These are phyloP conservation scores for Chaenocephalus aceratus DNA, from an alignment of 2,113 vertebrate species.

Conservation along the genomic window DNA sequence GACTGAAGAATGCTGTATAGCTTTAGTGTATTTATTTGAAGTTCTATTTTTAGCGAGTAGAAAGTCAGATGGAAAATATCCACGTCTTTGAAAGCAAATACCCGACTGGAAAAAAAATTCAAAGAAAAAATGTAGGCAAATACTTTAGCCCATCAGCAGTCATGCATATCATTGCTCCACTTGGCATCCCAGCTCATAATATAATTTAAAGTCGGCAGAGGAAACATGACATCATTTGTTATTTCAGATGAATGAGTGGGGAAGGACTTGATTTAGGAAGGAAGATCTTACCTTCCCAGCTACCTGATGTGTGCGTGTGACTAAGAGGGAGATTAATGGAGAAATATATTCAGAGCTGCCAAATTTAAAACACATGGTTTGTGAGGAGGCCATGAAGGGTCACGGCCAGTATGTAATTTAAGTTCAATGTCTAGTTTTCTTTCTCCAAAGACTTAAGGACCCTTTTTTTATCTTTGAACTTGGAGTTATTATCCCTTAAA, in stretches of 20 bases:
- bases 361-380: constrained; percentile 68
- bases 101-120: constrained; percentile 50
- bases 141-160: constrained; percentile 59
- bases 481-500: background rate
- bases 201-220: constrained; percentile 45
- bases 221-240: constrained; percentile 74
- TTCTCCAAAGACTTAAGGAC: background rate
- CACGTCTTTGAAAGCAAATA: constrained; percentile 65
- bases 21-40: constrained; percentile 57
- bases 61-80: constrained; percentile 69
- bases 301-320: constrained; percentile 63
- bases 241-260: constrained; percentile 60
- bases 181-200: constrained; percentile 61
- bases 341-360: constrained; percentile 28
- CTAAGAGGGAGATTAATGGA: constrained; percentile 38
- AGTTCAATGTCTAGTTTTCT: constrained; percentile 10
- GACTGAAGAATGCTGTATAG: constrained; percentile 29
- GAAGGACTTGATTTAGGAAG: constrained; percentile 52
- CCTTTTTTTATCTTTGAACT: constrained; percentile 1
- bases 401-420: constrained; percentile 9
- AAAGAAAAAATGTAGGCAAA: constrained; percentile 59
- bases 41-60: constrained; percentile 65
- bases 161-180: constrained; percentile 72
- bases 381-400: constrained; percentile 36
- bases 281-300: constrained; percentile 35